Evolutionary conservation across 2,888 invertebrate genomes (phyloP).

Genomic region (Diogma glabrata): DNA sequence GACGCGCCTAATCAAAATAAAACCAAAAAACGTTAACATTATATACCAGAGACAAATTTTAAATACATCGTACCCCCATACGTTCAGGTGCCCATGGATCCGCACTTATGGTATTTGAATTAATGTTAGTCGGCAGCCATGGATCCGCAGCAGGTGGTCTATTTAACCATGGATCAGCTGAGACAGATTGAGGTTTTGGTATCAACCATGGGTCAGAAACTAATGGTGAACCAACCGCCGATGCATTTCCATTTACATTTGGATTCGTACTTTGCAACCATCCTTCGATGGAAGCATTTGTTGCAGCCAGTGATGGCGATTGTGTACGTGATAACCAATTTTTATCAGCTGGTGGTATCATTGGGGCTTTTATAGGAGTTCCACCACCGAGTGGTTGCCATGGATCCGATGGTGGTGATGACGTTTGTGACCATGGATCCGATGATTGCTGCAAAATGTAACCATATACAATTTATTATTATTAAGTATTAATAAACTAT

Average conservation of each 20-base stretch:
- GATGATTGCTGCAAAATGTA: too few species aligned
- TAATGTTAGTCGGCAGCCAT: constrained; percentile 20
- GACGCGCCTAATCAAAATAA: constrained; percentile 18
- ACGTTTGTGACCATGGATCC: constrained; percentile 35
- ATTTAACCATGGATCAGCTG: constrained; percentile 30
- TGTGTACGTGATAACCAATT: constrained; percentile 27
- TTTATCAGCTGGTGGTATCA: constrained; percentile 12
- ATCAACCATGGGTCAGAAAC: constrained; percentile 13
- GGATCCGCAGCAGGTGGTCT: constrained; percentile 17
- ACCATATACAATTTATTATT: too few species aligned
- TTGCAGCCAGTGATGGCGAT: constrained; percentile 34
- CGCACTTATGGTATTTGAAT: constrained; percentile 18
- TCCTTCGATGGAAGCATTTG: constrained; percentile 35
- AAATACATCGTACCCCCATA: background rate
- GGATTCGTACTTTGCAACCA: constrained; percentile 29
- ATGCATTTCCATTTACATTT: background rate
- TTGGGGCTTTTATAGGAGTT: constrained; percentile 23
- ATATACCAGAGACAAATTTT: constrained; percentile 7
- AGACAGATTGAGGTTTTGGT: constrained; percentile 17
- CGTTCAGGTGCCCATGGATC: constrained; percentile 48
- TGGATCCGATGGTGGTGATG: constrained; percentile 33
- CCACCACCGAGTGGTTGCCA: constrained; percentile 35
- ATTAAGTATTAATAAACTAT: background rate
- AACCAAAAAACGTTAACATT: constrained; percentile 8
- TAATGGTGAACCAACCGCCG: constrained; percentile 21